Conservation (phyloP, 2,113 vertebrate species). For the Alligator sinensis region DNA sequence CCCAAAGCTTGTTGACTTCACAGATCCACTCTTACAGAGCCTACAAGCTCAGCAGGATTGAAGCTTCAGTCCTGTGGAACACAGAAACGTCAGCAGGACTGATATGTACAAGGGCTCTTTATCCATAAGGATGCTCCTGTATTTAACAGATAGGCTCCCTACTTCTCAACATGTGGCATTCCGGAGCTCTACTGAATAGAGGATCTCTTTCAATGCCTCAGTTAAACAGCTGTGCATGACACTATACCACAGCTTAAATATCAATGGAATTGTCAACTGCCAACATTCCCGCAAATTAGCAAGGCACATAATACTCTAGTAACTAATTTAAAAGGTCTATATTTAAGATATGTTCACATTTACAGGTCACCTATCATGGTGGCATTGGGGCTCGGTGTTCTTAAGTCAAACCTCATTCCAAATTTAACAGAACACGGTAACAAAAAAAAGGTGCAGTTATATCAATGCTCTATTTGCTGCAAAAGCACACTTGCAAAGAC, state of each 20-base stretch:
- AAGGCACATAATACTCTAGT: background rate
- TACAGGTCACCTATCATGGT: background rate
- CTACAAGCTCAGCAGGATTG: background rate
- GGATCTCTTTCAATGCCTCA: background rate
- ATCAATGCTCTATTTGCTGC: conserved; percentile 44
- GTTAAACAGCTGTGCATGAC: background rate
- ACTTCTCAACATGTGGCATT: background rate
- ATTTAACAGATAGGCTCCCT: background rate
- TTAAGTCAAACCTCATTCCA: background rate
- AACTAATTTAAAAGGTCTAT: background rate
- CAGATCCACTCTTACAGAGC: background rate
- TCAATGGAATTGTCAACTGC: background rate
- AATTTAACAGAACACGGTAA: background rate
- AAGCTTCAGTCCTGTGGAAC: background rate
- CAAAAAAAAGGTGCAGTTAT: conserved; percentile 47
- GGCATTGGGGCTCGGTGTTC: background rate
- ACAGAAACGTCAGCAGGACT: background rate
- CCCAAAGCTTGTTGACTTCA: background rate
- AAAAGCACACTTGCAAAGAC: conserved; percentile 25
- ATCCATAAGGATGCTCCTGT: background rate
- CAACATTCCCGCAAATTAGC: background rate
- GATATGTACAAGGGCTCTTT: background rate
- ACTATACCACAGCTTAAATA: background rate
- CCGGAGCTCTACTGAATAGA: background rate
- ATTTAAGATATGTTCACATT: background rate